Percentiles rank a stretch among this genome's conserved stretches.
Evolutionary conservation across 2,888 invertebrate species (phyloP).

Genomic region (Erannis defoliaria): DNA sequence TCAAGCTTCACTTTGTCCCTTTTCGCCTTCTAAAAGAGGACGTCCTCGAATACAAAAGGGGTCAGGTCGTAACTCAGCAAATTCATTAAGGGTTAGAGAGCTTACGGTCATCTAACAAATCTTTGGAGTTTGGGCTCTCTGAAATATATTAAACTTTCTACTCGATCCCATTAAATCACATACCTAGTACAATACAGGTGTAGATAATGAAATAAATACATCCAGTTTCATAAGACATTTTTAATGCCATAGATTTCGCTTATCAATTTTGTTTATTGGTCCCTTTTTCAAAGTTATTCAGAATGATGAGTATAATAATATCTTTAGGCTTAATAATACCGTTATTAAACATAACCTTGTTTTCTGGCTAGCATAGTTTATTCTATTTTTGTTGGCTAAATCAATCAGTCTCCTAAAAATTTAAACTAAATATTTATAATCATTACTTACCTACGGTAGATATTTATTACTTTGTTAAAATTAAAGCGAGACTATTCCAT

Average conservation of each 20-base stretch:
- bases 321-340: no score
- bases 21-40: conserved; percentile 8
- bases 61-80: conserved; percentile 2
- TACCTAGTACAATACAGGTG: neutral
- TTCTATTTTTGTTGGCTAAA: no score
- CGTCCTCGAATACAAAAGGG: neutral
- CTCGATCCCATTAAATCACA: neutral
- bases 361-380: no score
- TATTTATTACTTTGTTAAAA: neutral
- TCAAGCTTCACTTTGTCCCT: conserved; percentile 6
- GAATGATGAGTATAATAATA: no score
- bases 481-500: conserved; percentile 1
- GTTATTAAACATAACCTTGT: no score
- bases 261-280: no score
- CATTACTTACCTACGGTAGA: neutral
- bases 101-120: conserved; percentile 5
- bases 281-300: no score
- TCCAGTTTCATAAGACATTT: no score
- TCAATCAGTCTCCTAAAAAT: neutral
- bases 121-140: neutral
- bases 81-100: conserved; percentile 2
- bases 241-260: no score
- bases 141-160: neutral
- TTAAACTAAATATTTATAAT: neutral
- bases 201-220: no score